Conservation (phyloP, 35 echinoderm and acorn worm genomes). For the Eucidaris tribuloides region DNA sequence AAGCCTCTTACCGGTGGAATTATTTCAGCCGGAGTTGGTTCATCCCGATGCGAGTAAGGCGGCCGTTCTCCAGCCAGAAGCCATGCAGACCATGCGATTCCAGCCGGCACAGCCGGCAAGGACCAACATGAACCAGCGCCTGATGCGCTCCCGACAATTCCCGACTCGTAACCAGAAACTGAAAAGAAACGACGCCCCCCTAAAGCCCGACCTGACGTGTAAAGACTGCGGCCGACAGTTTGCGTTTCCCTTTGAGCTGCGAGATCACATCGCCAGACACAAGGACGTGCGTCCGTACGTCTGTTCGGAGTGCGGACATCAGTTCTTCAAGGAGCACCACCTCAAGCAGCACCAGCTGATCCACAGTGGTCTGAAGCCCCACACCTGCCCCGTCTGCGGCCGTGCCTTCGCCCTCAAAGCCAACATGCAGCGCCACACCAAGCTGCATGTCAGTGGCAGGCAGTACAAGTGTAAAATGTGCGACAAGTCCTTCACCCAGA, state of each 20-base stretch:
- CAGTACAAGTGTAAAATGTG: conserved; percentile 25
- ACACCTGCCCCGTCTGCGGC: not conserved
- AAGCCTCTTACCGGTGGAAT: conserved; percentile 1
- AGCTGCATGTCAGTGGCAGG: conserved; percentile 23
- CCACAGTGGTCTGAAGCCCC: not conserved
- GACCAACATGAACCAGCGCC: conserved; percentile 4
- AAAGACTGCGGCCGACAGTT: conserved; percentile 14
- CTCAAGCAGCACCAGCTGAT: conserved; percentile 20
- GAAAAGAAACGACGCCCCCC: not conserved
- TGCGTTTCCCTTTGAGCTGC: conserved; percentile 23
- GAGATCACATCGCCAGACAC: conserved; percentile 20
- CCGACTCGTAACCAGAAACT: not conserved
- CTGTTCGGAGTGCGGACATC: conserved; percentile 15
- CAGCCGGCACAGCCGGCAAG: not conserved
- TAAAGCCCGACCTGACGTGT: conserved; percentile 20
- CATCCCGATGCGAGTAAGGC: conserved; percentile 15
- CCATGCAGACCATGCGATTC: conserved; percentile 1
- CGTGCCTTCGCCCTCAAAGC: conserved; percentile 17
- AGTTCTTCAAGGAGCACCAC: conserved; percentile 26
- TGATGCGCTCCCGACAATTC: not conserved
- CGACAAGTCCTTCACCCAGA: conserved; percentile 22
- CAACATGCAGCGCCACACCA: conserved; percentile 25
- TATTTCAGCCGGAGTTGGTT: conserved; percentile 15
- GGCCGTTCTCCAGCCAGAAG: conserved; percentile 9
- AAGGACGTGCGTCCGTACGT: not conserved